Evolutionary conservation across 2,888 invertebrate species (phyloP).

Genomic region (Xestia ashworthii): DNA sequence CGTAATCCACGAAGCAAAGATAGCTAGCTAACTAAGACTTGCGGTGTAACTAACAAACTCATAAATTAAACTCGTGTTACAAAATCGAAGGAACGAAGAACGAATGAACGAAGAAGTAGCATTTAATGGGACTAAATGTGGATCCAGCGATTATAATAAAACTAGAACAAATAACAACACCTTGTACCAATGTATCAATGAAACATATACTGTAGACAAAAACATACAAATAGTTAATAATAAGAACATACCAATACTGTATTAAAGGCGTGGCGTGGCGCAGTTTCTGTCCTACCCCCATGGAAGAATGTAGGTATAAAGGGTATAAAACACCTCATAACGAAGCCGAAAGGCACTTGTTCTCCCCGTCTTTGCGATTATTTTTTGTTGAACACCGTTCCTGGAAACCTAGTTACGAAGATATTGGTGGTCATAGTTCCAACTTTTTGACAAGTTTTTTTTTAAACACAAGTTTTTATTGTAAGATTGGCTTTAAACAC

Average conservation of each 20-base stretch:
- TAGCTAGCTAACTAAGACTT: neutral
- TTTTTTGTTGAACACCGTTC: too few species aligned
- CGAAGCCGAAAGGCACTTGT: too few species aligned
- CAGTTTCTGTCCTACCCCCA: neutral
- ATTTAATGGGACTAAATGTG: neutral
- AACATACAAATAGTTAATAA: neutral
- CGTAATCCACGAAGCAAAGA: neutral
- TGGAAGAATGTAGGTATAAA: neutral
- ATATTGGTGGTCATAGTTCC: too few species aligned
- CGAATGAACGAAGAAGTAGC: neutral
- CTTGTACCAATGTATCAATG: neutral
- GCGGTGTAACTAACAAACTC: neutral
- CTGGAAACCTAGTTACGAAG: too few species aligned
- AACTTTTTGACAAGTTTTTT: too few species aligned
- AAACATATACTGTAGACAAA: conserved; percentile 5
- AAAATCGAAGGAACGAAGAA: neutral
- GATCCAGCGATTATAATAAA: neutral
- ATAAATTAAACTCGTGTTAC: neutral
- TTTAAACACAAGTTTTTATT: too few species aligned
- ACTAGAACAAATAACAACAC: neutral
- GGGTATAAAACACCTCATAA: too few species aligned
- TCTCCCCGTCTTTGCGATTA: too few species aligned
- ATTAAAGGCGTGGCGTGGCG: neutral
- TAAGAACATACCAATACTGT: neutral
- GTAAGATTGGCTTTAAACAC: too few species aligned